Evolutionary conservation across 2,888 invertebrate genomes (phyloP).

Genomic region (Epistrophella euchroma): DNA sequence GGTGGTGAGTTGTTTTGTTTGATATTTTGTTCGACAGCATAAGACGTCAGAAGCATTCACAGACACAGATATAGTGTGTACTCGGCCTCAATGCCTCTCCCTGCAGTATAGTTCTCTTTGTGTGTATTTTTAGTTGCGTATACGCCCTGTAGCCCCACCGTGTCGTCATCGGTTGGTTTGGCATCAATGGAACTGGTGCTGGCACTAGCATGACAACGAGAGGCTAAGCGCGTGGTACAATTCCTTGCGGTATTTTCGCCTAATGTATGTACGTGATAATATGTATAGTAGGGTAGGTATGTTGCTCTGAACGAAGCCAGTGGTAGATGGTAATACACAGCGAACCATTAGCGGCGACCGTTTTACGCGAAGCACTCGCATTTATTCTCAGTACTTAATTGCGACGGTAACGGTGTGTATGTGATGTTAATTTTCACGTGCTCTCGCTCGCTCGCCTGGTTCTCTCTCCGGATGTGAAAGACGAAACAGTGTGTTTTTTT

Average conservation of each 20-base stretch:
- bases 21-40: conserved; percentile 26
- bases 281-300: conserved; percentile 39
- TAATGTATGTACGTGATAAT: conserved; percentile 60
- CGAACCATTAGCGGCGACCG: conserved; percentile 73
- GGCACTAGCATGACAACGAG: conserved; percentile 36
- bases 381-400: conserved; percentile 74
- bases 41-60: conserved; percentile 63
- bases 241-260: conserved; percentile 64
- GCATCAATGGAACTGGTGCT: conserved; percentile 52
- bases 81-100: conserved; percentile 56
- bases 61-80: conserved; percentile 36
- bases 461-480: conserved; percentile 66
- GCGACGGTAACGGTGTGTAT: conserved; percentile 75
- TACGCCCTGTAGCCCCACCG: conserved; percentile 70
- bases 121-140: conserved; percentile 74
- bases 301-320: conserved; percentile 38
- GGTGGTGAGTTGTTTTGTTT: conserved; percentile 52
- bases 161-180: conserved; percentile 39
- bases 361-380: conserved; percentile 75
- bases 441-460: conserved; percentile 71
- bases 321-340: conserved; percentile 65
- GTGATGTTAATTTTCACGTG: conserved; percentile 71
- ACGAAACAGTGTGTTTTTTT: conserved; percentile 54
- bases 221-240: conserved; percentile 63
- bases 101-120: conserved; percentile 15